Conservation (phyloP, 2,888 invertebrate species). For the Aleiodes alternator region DNA sequence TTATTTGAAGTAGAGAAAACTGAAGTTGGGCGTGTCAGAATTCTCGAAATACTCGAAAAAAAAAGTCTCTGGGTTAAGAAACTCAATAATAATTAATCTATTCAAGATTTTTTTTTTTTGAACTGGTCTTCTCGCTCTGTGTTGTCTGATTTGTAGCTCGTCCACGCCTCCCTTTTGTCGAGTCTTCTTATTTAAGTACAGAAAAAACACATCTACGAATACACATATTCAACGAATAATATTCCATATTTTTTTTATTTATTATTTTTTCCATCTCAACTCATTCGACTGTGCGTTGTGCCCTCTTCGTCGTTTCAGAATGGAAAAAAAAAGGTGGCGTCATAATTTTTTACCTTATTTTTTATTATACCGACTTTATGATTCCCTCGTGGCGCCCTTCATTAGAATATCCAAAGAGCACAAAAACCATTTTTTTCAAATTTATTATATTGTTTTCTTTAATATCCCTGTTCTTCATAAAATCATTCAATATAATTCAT, state of each 20-base stretch:
- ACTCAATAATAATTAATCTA: conserved; percentile 54
- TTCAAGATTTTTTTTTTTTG: conserved; percentile 38
- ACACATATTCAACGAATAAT: conserved; percentile 61
- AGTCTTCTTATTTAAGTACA: conserved; percentile 36
- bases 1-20: conserved; percentile 1
- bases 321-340: conserved; percentile 55
- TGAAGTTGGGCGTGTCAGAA: conserved; percentile 13
- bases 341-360: conserved; percentile 28
- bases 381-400: conserved; percentile 25
- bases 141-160: conserved; percentile 52
- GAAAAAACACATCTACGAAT: conserved; percentile 16
- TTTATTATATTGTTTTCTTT: not conserved
- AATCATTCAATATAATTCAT: conserved; percentile 19
- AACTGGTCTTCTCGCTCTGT: conserved; percentile 29
- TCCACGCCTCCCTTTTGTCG: conserved; percentile 54
- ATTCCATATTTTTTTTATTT: conserved; percentile 66
- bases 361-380: conserved; percentile 12
- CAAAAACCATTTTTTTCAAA: not conserved
- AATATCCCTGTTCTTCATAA: not conserved
- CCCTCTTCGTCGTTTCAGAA: conserved; percentile 59
- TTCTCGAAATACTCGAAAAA: conserved; percentile 33
- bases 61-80: conserved; percentile 29
- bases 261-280: too few species aligned
- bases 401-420: conserved; percentile 6
- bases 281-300: too few species aligned